Evolutionary conservation across 35 echinoderm and acorn worm species (phyloP).

Genomic region (Hemicentrotus pulcherrimus): DNA sequence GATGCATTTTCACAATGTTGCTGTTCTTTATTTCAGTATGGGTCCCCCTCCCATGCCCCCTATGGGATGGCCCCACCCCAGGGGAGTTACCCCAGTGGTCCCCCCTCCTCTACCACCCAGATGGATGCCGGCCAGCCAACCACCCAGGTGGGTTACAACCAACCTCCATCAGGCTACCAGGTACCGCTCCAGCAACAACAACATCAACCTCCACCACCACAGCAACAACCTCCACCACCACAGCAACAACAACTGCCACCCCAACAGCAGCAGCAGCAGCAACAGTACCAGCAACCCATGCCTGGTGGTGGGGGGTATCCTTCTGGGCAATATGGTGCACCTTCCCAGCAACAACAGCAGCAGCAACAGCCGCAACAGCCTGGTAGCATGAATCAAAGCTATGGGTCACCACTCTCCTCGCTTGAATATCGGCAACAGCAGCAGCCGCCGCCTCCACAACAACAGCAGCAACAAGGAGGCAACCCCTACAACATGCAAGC

Average conservation of each 20-base stretch:
- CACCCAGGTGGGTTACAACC: slow-evolving; percentile 53
- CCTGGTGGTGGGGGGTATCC: slow-evolving; percentile 24
- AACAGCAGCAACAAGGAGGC: slow-evolving; percentile 46
- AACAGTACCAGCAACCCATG: slow-evolving; percentile 47
- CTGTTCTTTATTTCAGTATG: slow-evolving; percentile 34
- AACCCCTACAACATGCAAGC: slow-evolving; percentile 90
- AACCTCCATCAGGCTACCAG: slow-evolving; percentile 51
- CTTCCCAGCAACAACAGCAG: slow-evolving; percentile 21
- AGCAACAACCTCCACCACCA: slow-evolving; percentile 12
- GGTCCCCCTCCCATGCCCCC: slow-evolving; percentile 69
- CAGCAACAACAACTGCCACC: background rate
- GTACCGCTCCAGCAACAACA: slow-evolving; percentile 43
- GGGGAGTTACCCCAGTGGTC: slow-evolving; percentile 52
- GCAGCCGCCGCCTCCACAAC: slow-evolving; percentile 51
- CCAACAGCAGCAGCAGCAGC: slow-evolving; percentile 51
- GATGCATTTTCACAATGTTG: background rate
- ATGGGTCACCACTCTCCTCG: slow-evolving; percentile 52
- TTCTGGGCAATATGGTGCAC: slow-evolving; percentile 37
- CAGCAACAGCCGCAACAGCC: slow-evolving; percentile 46
- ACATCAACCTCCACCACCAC: slow-evolving; percentile 36
- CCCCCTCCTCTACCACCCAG: slow-evolving; percentile 60
- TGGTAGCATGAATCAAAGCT: slow-evolving; percentile 1
- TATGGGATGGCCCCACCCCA: slow-evolving; percentile 57
- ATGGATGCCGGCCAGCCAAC: slow-evolving; percentile 56
- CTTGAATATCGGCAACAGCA: slow-evolving; percentile 62